phyloP scores from a whole-genome alignment of 2,113 vertebrate genomes.

The Trematocara nigrifrons region DNA sequence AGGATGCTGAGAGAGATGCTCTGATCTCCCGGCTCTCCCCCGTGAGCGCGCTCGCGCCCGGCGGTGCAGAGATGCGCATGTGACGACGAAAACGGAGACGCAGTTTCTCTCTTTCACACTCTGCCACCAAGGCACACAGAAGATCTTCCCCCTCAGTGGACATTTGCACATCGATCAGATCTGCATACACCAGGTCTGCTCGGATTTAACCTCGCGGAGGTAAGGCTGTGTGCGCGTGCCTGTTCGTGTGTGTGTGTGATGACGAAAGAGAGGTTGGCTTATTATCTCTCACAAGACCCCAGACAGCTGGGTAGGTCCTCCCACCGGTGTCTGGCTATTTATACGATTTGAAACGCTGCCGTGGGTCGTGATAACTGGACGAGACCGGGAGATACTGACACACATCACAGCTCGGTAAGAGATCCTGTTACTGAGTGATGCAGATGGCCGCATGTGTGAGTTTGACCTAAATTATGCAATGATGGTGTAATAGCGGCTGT shows the following conservation, averaged over 20 bases:
- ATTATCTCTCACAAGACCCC: constrained; percentile 37
- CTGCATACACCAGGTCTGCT: constrained; percentile 7
- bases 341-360: constrained; percentile 38
- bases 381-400: constrained; percentile 18
- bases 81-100: constrained; percentile 33
- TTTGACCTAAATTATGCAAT: constrained; percentile 61
- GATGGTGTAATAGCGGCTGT: constrained; percentile 8
- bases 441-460: constrained; percentile 12
- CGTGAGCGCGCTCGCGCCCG: constrained; percentile 19
- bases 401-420: constrained; percentile 54
- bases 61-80: constrained; percentile 45
- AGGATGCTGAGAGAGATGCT: constrained; percentile 33
- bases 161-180: constrained; percentile 1
- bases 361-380: constrained; percentile 31
- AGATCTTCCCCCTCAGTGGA: neutral
- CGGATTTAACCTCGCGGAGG: constrained; percentile 11
- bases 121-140: neutral
- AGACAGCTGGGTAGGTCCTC: constrained; percentile 53
- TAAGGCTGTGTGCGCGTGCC: neutral
- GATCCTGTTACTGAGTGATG: neutral
- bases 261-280: constrained; percentile 25
- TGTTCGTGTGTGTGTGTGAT: neutral
- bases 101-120: neutral
- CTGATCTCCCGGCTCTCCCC: neutral
- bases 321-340: constrained; percentile 64